These are phyloP conservation scores for Teleogryllus oceanicus DNA, from an alignment of 2,888 invertebrate genomes.

Conservation along the genomic window DNA sequence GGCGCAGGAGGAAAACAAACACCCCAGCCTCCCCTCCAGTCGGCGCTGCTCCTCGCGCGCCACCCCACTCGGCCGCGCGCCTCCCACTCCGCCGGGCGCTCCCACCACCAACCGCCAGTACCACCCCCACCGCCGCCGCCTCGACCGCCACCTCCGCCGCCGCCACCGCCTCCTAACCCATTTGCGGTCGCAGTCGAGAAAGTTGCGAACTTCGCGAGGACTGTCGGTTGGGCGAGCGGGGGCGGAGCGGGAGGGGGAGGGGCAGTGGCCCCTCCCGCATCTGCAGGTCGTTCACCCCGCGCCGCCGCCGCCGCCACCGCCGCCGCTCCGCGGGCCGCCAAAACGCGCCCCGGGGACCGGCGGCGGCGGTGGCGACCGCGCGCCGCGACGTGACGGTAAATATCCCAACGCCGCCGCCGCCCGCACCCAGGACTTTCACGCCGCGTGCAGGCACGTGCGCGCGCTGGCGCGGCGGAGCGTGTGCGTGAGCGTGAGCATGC, in stretches of 20 bases:
- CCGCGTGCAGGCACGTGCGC: too few species aligned
- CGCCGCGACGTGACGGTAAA: too few species aligned
- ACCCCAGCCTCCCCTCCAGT: background rate
- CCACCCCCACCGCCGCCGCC: background rate
- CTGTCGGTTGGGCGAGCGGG: background rate
- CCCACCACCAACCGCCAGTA: background rate
- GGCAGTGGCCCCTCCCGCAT: background rate
- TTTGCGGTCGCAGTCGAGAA: background rate
- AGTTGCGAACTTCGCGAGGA: conserved; percentile 18
- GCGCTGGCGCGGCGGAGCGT: too few species aligned
- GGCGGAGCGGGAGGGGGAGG: background rate
- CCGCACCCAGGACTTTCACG: too few species aligned
- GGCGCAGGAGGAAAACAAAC: conserved; percentile 18
- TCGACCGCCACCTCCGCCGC: background rate
- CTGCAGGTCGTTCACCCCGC: background rate
- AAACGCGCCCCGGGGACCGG: too few species aligned
- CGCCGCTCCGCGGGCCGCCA: too few species aligned
- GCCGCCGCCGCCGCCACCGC: background rate
- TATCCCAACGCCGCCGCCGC: too few species aligned
- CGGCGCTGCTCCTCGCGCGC: background rate
- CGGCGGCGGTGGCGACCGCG: too few species aligned
- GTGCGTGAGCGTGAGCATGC: too few species aligned
- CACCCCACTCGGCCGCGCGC: background rate
- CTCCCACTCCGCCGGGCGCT: background rate
- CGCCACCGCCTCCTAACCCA: background rate